Conservation (phyloP, 2,113 vertebrate genomes). For the Diadophis punctatus region DNA sequence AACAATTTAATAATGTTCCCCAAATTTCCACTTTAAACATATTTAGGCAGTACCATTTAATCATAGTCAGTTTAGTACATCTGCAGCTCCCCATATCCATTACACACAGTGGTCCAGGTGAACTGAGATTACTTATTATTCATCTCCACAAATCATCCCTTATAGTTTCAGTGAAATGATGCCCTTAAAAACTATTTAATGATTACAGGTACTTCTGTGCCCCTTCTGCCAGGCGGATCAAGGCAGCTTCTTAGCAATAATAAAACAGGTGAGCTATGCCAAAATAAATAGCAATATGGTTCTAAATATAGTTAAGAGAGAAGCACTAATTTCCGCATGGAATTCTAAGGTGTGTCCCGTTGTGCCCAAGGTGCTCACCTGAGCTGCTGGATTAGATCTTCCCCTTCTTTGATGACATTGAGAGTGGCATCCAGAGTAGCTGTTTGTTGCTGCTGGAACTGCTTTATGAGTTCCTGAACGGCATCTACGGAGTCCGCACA, state of each 20-base stretch:
- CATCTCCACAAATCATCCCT: conserved; percentile 48
- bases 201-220: neutral
- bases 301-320: neutral
- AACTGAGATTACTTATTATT: conserved; percentile 41
- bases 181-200: neutral
- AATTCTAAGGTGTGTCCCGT: neutral
- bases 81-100: conserved; percentile 40
- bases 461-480: conserved; percentile 94
- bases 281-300: conserved; percentile 27
- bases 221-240: neutral
- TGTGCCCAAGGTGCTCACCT: conserved; percentile 72
- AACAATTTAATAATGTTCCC: conserved; percentile 40
- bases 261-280: neutral
- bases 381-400: conserved; percentile 97
- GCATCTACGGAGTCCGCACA: conserved; percentile 93
- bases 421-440: conserved; percentile 93
- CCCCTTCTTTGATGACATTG: conserved; percentile 97
- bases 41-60: conserved; percentile 48
- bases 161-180: conserved; percentile 36
- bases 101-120: conserved; percentile 37
- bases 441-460: conserved; percentile 98
- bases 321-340: neutral
- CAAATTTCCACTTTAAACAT: conserved; percentile 45
- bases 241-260: neutral
- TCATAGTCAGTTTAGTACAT: conserved; percentile 36